A percentile compares a stretch with the other conserved stretches of the same genome.
phyloP scores from a whole-genome alignment of 2,113 vertebrate species.

The Penelope pileata region DNA sequence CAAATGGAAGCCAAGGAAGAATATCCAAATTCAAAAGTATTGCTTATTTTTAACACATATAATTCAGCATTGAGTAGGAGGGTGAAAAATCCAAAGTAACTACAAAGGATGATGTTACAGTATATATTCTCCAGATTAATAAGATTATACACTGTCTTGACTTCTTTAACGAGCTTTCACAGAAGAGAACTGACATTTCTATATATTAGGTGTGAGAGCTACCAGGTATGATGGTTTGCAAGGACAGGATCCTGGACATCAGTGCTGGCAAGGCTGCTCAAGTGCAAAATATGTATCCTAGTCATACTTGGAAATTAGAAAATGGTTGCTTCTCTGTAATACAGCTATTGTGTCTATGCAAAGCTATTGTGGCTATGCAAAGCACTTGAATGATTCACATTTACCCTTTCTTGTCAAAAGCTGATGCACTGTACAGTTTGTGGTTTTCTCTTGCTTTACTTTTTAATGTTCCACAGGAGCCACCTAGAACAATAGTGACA shows the following conservation, averaged over 20 bases:
- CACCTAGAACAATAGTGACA: not conserved
- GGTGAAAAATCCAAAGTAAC: not conserved
- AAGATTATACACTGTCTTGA: not conserved
- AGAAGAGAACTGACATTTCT: not conserved
- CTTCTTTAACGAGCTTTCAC: not conserved
- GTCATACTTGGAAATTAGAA: not conserved
- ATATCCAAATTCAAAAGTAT: not conserved
- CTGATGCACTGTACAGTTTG: not conserved
- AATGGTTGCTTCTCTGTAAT: not conserved
- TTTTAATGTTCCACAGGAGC: not conserved
- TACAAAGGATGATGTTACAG: not conserved
- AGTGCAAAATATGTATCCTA: not conserved
- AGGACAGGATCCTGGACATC: not conserved
- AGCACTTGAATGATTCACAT: not conserved
- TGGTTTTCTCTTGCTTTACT: too few species aligned
- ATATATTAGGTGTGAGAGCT: not conserved
- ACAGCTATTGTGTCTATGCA: too few species aligned
- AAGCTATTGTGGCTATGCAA: not conserved
- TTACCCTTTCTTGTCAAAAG: not conserved
- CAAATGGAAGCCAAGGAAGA: not conserved
- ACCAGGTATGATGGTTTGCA: not conserved
- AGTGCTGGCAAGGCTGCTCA: not conserved
- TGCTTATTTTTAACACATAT: not conserved
- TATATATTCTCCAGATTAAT: not conserved
- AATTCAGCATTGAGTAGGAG: too few species aligned